Base-by-base conservation (phyloP, 2,888 invertebrate genomes). In the Tanypteryx hageni region DNA sequence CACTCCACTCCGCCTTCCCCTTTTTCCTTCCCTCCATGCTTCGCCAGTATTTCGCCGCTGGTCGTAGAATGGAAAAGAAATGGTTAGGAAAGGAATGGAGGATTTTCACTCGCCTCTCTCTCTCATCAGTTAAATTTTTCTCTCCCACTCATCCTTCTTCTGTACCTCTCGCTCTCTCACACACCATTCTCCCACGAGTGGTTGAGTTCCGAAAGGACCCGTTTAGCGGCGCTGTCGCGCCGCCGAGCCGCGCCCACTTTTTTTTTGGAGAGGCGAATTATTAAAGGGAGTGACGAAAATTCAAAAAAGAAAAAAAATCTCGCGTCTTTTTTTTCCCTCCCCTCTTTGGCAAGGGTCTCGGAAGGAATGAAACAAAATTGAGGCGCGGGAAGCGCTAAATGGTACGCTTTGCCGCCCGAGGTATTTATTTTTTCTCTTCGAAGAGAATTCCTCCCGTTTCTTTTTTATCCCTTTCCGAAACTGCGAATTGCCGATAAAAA, bases 211-310 rank as follows among this genome's bases (percentile, higher is more conserved):
- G 64, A 56, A n/a, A 64, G 89, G 89, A 64, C 89, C 89, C 89
- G 89, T 89, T 64, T 89, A 64, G 89, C 89, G 89, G 89, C 89
- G 89, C 89, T 89, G 89, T 64, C 44, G 83, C 31, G 83, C 61
- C 68, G 61, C 64, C 61, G 61, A 44, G 89, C 89, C 61, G 86
- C 89, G 89, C 89, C 64, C 89, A 64, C 89, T 64, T 27, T 89
- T 44, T 44, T 89, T 58, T 58, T 5, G 27, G 89, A 68, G 64
- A 31, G 64, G 89, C 86, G 86, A 61, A 61, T 86, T 61, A 86
- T 44, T 44, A n/a, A 27, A 11, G 76, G 76, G 56, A 18, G 31
- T n/a, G 83, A 18, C n/a, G 57, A 18, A 44, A 11, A 83, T 4
- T 31, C 0, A 83, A 83, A 83, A 83, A 57, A 27, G 61, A 31